Conservation (phyloP, 2,888 invertebrate species). For the Pinctada fucata region DNA sequence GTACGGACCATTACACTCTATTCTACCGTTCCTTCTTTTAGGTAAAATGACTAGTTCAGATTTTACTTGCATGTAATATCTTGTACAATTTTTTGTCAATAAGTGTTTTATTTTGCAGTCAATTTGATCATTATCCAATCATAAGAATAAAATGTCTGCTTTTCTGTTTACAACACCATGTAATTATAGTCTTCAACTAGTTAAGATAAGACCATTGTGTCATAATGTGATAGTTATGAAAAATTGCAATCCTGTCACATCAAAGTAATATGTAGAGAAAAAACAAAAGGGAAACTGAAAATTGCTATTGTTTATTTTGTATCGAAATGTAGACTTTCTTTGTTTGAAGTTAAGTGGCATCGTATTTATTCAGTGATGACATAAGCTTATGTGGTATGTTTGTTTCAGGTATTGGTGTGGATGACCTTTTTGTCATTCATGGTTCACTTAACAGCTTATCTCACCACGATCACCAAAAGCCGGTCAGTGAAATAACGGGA, state of each 20-base stretch:
- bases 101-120: neutral
- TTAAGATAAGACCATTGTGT: no score
- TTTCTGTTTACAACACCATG: no score
- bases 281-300: no score
- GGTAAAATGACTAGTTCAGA: constrained; percentile 79
- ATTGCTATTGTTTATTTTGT: no score
- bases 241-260: no score
- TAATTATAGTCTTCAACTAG: no score
- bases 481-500: constrained; percentile 54
- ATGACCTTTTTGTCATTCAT: constrained; percentile 91
- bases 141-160: neutral
- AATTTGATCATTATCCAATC: neutral
- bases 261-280: no score
- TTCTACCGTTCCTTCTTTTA: constrained; percentile 88
- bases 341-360: no score
- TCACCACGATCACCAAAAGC: constrained; percentile 46
- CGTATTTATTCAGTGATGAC: no score
- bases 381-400: neutral
- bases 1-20: constrained; percentile 89
- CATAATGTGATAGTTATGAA: no score
- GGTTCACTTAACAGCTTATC: constrained; percentile 57
- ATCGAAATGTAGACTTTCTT: no score
- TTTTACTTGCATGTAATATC: neutral
- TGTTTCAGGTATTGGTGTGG: constrained; percentile 80
- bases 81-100: neutral